Evolutionary conservation across 2,113 vertebrate genomes (phyloP), one percentile per base, ranked within the genome.

Genomic region (Pyxicephalus adspersus): DNA sequence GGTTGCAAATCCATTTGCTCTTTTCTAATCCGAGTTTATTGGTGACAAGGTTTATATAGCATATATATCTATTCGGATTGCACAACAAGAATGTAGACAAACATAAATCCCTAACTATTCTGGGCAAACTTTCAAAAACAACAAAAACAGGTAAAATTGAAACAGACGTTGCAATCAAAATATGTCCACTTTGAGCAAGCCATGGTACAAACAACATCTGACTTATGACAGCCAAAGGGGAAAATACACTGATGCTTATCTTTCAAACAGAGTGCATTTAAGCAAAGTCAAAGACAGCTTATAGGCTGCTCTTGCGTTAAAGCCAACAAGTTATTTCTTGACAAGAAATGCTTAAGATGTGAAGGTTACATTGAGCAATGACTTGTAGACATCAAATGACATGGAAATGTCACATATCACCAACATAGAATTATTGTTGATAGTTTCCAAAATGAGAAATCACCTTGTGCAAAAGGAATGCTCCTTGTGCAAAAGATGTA

Each of bases 101-200:
- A 60, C 25, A 38, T 2, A 55, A 20, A 55, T 28, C 31, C 52
- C 38, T 74, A 60, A 20, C 55, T 15, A 34, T 29, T 58, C 29
- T 38, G 71, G 54, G 31, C 20, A 68, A 79, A 58, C 77, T 68
- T 68, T 68, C 31, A 79, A 18, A 68, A 79, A 58, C 64, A 67
- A 58, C 67, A 26, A 23, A 45, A 68, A 5, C 29, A 79, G 52
- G 64, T 70, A 26, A 23, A 68, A 60, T 45, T 57, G n/a, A 19
- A 79, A 79, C 57, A 65, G 77, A 45, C 65, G 50, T n/a, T 20
- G 31, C 77, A 60, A 68, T 68, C 77, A 79, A 60, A 79, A 70
- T 79, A 79, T 16, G 63, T 79, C 64, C 50, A 68, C 31, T 68
- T 28, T 29, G 25, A 34, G 22, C n/a, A 50, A 60, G 64, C 64